Base-by-base conservation (phyloP, 2,113 vertebrate genomes). In the Tylochromis polylepis region DNA sequence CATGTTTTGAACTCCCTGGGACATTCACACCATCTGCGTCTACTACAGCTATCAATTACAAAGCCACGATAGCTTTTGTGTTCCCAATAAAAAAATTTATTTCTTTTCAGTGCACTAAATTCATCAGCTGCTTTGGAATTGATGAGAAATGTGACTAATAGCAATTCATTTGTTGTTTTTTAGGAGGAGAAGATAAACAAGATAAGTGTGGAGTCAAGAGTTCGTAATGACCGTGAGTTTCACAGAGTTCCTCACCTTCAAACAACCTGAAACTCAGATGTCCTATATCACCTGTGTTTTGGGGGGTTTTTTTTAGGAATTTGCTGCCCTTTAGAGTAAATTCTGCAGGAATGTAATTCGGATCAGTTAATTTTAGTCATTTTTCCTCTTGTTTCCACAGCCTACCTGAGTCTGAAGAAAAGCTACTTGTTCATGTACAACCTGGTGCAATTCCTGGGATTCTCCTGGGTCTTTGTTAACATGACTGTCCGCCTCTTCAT, bases 381-480 rank as follows among this genome's bases (percentile, higher is more conserved):
- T 14, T 15, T 46, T 34, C 7, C 88, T 38, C 5, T 85, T 51
- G 46, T 60, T 51, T 86, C 51, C 78, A 59, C 86, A 96, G 95
- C 93, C 9, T 96, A 93, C 87, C 88, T 95, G 92, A 96, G 90
- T 77, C 88, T 99, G 95, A 98, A 97, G 96, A 98, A 94, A 89
- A 97, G 97, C 14, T 99, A 98, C 91, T 79, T 99, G 79, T 96
- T 98, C 62, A 97, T 99, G 97, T 99, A 99, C 90, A 99, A 99
- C 90, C 96, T 99, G 2, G 98, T 99, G 20, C 98, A 99, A 94
- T 99, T 99, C 91, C 87, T 99, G 94, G 98, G 98, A 57, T 99
- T 98, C 93, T 98, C 98, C 34, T 99, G 98, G 98, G 97, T 99
- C 92, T 99, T 99, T 86, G 98, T 98, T 94, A 98, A 97, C 94